Percentiles rank a stretch among this genome's conserved stretches.
phyloP scores from a whole-genome alignment of 2,113 vertebrate species.

The Anhinga rufa region DNA sequence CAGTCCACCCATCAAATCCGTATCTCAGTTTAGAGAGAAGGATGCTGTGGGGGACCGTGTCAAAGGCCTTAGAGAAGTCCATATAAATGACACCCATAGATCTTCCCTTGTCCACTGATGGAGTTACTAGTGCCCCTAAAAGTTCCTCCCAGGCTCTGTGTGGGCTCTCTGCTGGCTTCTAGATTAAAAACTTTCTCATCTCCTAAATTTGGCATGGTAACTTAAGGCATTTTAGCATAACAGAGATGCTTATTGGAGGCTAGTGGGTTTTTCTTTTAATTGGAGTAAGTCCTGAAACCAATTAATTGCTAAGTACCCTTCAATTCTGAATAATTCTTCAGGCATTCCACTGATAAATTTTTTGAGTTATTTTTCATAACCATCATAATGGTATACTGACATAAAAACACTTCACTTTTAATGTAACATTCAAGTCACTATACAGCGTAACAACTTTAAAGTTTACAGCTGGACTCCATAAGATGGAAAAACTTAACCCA shows the following conservation, averaged over 20 bases:
- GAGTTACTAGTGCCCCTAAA: neutral
- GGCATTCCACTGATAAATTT: neutral
- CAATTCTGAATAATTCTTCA: neutral
- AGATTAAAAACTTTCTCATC: neutral
- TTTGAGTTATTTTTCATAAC: neutral
- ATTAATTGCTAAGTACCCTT: neutral
- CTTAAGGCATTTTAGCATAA: neutral
- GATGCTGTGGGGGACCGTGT: too few relatives aligned
- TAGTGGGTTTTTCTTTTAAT: neutral
- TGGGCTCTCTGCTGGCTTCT: neutral
- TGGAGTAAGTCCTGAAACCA: neutral
- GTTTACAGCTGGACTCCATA: neutral
- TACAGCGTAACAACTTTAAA: neutral
- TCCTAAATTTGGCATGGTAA: neutral
- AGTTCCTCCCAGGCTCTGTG: neutral
- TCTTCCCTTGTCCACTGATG: too few relatives aligned
- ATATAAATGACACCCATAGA: too few relatives aligned
- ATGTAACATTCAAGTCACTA: neutral
- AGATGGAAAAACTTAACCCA: neutral
- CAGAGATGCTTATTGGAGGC: neutral
- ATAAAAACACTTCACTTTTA: neutral
- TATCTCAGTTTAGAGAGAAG: too few relatives aligned
- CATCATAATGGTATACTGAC: neutral
- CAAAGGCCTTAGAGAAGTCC: too few relatives aligned
- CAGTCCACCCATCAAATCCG: too few relatives aligned